Evolutionary conservation across 2,113 vertebrate species (phyloP).

Genomic region (Aphyosemion australe): DNA sequence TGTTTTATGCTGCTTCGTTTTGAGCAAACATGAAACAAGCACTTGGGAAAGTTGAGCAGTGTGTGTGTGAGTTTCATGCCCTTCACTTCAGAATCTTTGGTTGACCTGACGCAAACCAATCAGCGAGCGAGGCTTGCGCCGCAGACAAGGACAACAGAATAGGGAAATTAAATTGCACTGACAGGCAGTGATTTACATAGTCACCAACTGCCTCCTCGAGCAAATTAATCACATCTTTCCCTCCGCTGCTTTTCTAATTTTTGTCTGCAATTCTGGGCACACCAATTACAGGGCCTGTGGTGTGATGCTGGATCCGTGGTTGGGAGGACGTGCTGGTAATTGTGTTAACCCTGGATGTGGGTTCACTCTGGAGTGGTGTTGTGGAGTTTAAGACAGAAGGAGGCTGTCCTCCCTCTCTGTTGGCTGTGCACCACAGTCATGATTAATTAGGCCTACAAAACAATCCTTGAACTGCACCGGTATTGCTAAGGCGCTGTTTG

Average conservation of each 20-base stretch:
- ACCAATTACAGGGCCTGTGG: slow-evolving; percentile 69
- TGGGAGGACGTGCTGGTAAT: slow-evolving; percentile 68
- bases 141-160: slow-evolving; percentile 68
- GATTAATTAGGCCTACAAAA: slow-evolving; percentile 67
- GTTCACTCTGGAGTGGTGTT: slow-evolving; percentile 54
- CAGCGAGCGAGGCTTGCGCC: slow-evolving; percentile 53
- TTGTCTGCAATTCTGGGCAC: slow-evolving; percentile 54
- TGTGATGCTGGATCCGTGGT: slow-evolving; percentile 63
- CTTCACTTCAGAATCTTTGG: slow-evolving; percentile 56
- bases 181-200: slow-evolving; percentile 71
- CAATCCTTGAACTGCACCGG: slow-evolving; percentile 48
- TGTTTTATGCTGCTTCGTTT: not conserved
- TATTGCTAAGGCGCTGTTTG: slow-evolving; percentile 43
- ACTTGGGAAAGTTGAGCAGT: slow-evolving; percentile 50
- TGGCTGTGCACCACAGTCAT: slow-evolving; percentile 59
- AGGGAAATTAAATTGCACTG: slow-evolving; percentile 70
- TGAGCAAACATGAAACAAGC: slow-evolving; percentile 3
- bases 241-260: slow-evolving; percentile 58
- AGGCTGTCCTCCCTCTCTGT: slow-evolving; percentile 53
- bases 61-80: slow-evolving; percentile 19
- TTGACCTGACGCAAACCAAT: slow-evolving; percentile 62
- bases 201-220: slow-evolving; percentile 61
- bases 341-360: slow-evolving; percentile 62
- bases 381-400: slow-evolving; percentile 58
- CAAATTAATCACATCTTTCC: slow-evolving; percentile 73